These are phyloP conservation scores for Clusia tigrina DNA, from an alignment of 2,888 invertebrate genomes.

Conservation along the genomic window DNA sequence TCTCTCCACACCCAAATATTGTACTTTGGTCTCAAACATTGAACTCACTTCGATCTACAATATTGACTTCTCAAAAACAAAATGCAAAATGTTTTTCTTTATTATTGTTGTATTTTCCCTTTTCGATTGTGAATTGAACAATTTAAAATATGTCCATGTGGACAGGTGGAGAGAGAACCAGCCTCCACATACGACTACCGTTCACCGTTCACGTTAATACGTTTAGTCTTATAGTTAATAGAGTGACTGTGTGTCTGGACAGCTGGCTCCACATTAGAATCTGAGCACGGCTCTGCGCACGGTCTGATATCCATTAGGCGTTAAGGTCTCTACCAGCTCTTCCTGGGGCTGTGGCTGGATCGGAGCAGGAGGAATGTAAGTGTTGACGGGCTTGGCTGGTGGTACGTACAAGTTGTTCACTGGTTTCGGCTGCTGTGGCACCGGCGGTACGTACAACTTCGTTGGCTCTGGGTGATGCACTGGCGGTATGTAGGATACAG, in stretches of 20 bases:
- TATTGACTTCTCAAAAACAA: too few species aligned
- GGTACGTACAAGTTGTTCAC: not conserved
- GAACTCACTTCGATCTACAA: too few species aligned
- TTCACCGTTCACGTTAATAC: too few species aligned
- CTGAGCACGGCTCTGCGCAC: conserved; percentile 3
- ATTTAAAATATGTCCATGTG: not conserved
- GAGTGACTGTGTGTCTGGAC: conserved; percentile 14
- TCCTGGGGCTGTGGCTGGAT: not conserved
- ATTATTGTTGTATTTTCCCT: too few species aligned
- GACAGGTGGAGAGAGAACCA: not conserved
- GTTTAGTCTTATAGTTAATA: not conserved
- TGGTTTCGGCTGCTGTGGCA: not conserved
- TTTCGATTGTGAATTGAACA: not conserved
- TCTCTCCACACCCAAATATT: too few species aligned
- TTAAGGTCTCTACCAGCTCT: not conserved
- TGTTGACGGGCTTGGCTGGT: not conserved
- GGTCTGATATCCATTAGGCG: conserved; percentile 5
- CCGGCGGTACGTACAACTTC: not conserved
- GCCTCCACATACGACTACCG: too few species aligned
- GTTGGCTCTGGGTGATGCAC: conserved; percentile 15
- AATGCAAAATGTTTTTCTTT: too few species aligned
- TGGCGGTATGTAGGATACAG: not conserved
- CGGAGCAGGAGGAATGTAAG: conserved; percentile 12
- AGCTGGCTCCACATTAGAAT: too few species aligned
- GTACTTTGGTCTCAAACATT: too few species aligned